Base-by-base conservation (phyloP, 2,888 invertebrate species). In the Apeira syringaria region DNA sequence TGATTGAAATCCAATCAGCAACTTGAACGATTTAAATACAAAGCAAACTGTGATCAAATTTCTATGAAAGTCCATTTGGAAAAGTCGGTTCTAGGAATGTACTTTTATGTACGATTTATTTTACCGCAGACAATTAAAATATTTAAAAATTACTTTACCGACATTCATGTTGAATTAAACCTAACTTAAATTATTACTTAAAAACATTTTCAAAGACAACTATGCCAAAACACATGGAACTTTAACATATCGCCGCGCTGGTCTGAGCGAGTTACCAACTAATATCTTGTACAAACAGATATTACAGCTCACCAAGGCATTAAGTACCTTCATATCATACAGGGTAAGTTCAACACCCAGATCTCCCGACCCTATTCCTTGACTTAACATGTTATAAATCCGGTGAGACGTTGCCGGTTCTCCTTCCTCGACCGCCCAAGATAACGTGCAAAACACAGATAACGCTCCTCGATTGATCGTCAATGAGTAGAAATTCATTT, bases 401-500 rank as follows among this genome's bases (percentile, higher is more conserved):
- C 30, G 24, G 10, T 17, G 7, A 36, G 44, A 26, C 38, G 24
- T 30, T 42, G 33, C 39, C 38, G 24, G 33, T 42, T 36, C 39
- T 10, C 38, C 42, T 20, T 4, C 32, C 36, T n/a, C 32, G 3
- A 1, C 5, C 20, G 11, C 41, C 12, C 11, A 2, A 76, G 82
- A 81, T 82, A 82, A 81, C 75, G 72, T 71, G 68, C 83, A 77
- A 81, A 80, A 83, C 81, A 84, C 76, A 72, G 86, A 85, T 86
- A 84, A 81, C 80, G 65, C 52, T 60, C 64, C 64, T 68, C 82
- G 82, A 87, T 85, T 87, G 86, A 87, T 87, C 85, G 82, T 66
- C 84, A 85, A 86, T 84, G 82, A 86, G 75, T 77, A 75, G 80
- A 77, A 83, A 86, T 86, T 86, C 84, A 87, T 87, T 86, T 86